Percentiles rank a stretch among this genome's conserved stretches.
phyloP scores from a whole-genome alignment of 2,888 invertebrate species.

The Caenorhabditis drosophilae region DNA sequence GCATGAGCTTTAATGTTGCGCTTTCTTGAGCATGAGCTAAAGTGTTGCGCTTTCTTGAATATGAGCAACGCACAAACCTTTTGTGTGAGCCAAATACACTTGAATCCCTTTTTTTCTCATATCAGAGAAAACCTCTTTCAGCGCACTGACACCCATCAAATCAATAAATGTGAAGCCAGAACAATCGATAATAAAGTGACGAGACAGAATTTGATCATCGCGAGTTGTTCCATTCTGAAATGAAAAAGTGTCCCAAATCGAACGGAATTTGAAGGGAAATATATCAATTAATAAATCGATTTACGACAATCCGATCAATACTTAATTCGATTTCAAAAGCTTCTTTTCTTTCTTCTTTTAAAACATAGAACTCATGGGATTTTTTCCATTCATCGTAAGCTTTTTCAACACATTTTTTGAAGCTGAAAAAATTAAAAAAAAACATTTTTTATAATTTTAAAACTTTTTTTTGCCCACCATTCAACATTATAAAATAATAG shows the following conservation, averaged over 20 bases:
- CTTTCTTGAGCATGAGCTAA: too few species aligned
- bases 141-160: constrained; percentile 66
- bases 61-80: too few species aligned
- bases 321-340: not conserved
- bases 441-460: too few species aligned
- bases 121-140: constrained; percentile 61
- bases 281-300: not conserved
- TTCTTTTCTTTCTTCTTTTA: not conserved
- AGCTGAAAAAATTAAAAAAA: too few species aligned
- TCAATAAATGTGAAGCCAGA: constrained; percentile 68
- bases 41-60: too few species aligned
- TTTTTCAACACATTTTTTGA: constrained; percentile 43
- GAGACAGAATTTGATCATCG: constrained; percentile 17
- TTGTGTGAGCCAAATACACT: constrained; percentile 66
- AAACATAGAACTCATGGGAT: constrained; percentile 43
- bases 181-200: constrained; percentile 66
- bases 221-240: constrained; percentile 2
- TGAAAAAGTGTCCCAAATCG: not conserved
- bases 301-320: not conserved
- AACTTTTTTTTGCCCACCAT: too few species aligned
- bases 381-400: constrained; percentile 44
- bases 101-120: constrained; percentile 49
- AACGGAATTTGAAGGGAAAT: not conserved
- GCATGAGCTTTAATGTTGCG: too few species aligned
- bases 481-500: constrained; percentile 72